Percentiles rank a stretch among this genome's conserved stretches.
Evolutionary conservation across 2,113 vertebrate genomes (phyloP).

Genomic region (Elephas maximus): DNA sequence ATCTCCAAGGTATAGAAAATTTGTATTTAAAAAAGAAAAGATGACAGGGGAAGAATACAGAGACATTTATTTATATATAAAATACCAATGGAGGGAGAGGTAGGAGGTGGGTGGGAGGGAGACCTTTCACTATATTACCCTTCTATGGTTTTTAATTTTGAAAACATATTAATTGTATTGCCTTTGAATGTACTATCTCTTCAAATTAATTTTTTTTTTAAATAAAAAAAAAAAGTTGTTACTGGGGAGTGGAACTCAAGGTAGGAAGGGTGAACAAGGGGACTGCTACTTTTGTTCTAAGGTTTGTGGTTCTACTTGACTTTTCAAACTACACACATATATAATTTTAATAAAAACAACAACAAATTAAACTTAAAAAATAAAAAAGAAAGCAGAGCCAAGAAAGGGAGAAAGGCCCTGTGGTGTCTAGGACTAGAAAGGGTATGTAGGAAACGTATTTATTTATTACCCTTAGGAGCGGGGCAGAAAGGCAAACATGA

Average conservation of each 20-base stretch:
- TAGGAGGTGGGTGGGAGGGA: background rate
- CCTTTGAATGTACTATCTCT: conserved; percentile 28
- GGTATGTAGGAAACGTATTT: background rate
- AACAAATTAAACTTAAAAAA: background rate
- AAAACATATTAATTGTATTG: conserved; percentile 40
- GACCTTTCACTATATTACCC: background rate
- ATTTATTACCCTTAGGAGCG: conserved; percentile 38
- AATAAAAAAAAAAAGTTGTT: background rate
- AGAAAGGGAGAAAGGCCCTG: background rate
- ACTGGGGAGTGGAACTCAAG: background rate
- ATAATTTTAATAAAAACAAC: background rate
- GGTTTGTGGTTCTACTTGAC: background rate
- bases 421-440: background rate
- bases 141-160: background rate
- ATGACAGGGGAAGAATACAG: background rate
- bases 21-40: background rate
- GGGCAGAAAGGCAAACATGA: conserved; percentile 25
- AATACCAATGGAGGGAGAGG: background rate
- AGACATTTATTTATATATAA: background rate
- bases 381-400: background rate
- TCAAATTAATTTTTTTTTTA: conserved; percentile 38
- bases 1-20: background rate
- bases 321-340: background rate
- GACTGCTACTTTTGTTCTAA: background rate
- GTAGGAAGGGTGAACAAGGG: background rate